Percentiles rank a stretch among this genome's conserved stretches.
These are phyloP conservation scores for Drosophila kepulauana DNA, from an alignment of 1,140 invertebrate species.

Conservation along the genomic window DNA sequence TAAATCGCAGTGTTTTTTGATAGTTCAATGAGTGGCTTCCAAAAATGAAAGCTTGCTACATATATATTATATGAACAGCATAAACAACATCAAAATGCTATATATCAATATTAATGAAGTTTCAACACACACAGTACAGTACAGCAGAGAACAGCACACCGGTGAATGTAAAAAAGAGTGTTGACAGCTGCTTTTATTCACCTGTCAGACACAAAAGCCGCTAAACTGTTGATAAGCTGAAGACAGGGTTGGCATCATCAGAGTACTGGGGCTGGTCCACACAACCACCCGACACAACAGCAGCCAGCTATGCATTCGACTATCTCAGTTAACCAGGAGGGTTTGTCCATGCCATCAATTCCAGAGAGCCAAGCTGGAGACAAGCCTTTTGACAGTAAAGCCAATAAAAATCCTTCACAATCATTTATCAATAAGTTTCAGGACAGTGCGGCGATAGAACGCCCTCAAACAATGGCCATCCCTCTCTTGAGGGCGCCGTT, in stretches of 20 bases:
- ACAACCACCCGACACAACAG: too few species aligned
- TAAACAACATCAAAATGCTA: slow-evolving; percentile 65
- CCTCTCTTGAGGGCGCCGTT: background rate
- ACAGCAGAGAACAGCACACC: background rate
- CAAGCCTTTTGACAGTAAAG: slow-evolving; percentile 50
- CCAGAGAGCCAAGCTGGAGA: slow-evolving; percentile 30
- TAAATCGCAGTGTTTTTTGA: too few species aligned
- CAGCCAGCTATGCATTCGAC: slow-evolving; percentile 19
- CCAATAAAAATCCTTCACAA: slow-evolving; percentile 81
- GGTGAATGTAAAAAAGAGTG: slow-evolving; percentile 55
- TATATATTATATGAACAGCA: slow-evolving; percentile 10
- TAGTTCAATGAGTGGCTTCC: too few species aligned
- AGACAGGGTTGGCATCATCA: slow-evolving; percentile 49
- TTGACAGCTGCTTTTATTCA: slow-evolving; percentile 83
- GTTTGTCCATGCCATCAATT: slow-evolving; percentile 30
- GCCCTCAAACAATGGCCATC: background rate
- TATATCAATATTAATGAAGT: slow-evolving; percentile 70
- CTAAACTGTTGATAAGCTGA: slow-evolving; percentile 78
- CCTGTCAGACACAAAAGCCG: slow-evolving; percentile 77
- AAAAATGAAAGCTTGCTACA: background rate
- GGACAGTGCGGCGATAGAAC: slow-evolving; percentile 14
- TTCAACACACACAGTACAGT: slow-evolving; percentile 24
- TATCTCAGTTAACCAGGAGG: slow-evolving; percentile 30
- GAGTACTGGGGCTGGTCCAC: background rate
- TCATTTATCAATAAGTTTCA: slow-evolving; percentile 76